phyloP scores from a whole-genome alignment of 2,113 vertebrate genomes.

The Limnothrissa miodon region DNA sequence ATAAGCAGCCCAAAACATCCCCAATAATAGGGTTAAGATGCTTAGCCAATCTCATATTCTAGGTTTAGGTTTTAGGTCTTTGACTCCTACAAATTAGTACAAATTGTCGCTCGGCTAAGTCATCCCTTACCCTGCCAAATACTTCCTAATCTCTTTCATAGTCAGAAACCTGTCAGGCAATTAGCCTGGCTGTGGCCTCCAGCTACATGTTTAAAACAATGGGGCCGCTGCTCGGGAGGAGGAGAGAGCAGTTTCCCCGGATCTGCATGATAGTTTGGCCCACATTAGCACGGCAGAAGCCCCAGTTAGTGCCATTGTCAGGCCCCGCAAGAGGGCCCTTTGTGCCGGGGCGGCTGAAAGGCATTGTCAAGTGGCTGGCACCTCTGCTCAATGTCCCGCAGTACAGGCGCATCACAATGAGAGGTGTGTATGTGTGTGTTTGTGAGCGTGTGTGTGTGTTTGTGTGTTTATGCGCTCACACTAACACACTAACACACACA shows the following conservation, averaged over 20 bases:
- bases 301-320: slow-evolving; percentile 40
- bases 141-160: slow-evolving; percentile 56
- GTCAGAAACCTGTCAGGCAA: slow-evolving; percentile 50
- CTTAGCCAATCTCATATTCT: slow-evolving; percentile 44
- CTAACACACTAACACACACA: no score
- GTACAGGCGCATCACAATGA: slow-evolving; percentile 49
- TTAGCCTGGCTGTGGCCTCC: slow-evolving; percentile 45
- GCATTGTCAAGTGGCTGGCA: slow-evolving; percentile 49
- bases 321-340: slow-evolving; percentile 35
- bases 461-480: no score
- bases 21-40: slow-evolving; percentile 46
- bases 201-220: slow-evolving; percentile 52
- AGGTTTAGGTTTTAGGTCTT: slow-evolving; percentile 41
- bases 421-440: slow-evolving; percentile 31
- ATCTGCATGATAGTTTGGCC: slow-evolving; percentile 55
- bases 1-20: slow-evolving; percentile 25
- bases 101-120: slow-evolving; percentile 53
- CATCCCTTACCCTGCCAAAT: slow-evolving; percentile 48
- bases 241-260: slow-evolving; percentile 41
- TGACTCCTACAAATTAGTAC: slow-evolving; percentile 55
- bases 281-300: slow-evolving; percentile 41
- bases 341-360: slow-evolving; percentile 35
- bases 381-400: slow-evolving; percentile 47
- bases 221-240: slow-evolving; percentile 30
- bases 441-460: slow-evolving; percentile 23